Conservation (phyloP, 2,888 invertebrate genomes). For the Morpho helenor region DNA sequence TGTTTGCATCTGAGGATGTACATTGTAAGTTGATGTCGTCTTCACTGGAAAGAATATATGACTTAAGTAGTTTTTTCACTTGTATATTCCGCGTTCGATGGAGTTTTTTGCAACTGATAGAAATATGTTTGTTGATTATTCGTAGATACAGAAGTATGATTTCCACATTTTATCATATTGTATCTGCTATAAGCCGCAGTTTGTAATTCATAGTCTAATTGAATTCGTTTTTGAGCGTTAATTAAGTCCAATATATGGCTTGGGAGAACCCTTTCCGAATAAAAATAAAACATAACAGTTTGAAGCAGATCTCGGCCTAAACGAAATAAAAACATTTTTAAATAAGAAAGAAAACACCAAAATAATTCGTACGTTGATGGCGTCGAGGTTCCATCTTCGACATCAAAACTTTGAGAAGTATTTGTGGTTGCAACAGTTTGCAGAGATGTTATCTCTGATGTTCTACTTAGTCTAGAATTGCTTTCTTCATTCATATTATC, state of each 20-base stretch:
- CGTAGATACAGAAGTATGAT: conserved; percentile 21
- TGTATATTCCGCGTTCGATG: conserved; percentile 26
- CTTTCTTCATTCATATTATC: conserved; percentile 48
- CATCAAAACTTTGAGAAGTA: conserved; percentile 22
- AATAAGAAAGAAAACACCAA: conserved; percentile 51
- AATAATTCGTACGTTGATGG: conserved; percentile 58
- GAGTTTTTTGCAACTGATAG: conserved; percentile 44
- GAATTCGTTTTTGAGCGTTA: conserved; percentile 44
- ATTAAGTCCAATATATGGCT: conserved; percentile 50
- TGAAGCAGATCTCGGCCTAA: conserved; percentile 50
- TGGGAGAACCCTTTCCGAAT: conserved; percentile 46
- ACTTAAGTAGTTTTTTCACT: conserved; percentile 36
- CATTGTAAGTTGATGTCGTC: conserved; percentile 39
- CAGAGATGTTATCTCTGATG: conserved; percentile 30
- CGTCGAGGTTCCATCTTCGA: conserved; percentile 38
- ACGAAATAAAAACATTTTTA: conserved; percentile 50
- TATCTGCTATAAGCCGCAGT: conserved; percentile 47
- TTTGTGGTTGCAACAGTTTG: conserved; percentile 25
- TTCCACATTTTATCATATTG: conserved; percentile 37
- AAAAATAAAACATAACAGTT: conserved; percentile 42
- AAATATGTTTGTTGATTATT: conserved; percentile 41
- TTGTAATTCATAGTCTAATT: conserved; percentile 40
- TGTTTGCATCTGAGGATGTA: conserved; percentile 31
- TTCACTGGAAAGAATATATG: conserved; percentile 51
- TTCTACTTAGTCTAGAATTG: conserved; percentile 44